These are phyloP conservation scores for Drosophila grimshawi DNA, from an alignment of 1,140 invertebrate genomes.

Conservation along the genomic window DNA sequence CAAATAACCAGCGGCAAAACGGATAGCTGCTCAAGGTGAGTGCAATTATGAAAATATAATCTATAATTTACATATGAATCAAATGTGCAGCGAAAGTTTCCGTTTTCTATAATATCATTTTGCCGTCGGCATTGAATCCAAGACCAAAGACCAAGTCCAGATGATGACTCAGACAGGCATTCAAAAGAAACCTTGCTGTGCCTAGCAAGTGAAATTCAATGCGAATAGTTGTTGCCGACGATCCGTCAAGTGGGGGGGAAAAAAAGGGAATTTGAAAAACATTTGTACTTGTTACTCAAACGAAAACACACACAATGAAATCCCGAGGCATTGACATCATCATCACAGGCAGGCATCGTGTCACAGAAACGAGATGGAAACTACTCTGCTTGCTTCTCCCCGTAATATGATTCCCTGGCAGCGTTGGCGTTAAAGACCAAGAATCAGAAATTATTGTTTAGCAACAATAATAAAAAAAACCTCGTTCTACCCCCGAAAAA, in stretches of 20 bases:
- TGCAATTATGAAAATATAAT: constrained; percentile 11
- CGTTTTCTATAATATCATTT: constrained; percentile 12
- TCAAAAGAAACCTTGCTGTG: constrained; percentile 29
- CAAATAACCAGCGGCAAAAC: constrained; percentile 75
- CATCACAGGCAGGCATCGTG: constrained; percentile 44
- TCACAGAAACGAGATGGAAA: constrained; percentile 32
- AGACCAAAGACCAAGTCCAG: constrained; percentile 6
- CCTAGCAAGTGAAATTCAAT: constrained; percentile 72
- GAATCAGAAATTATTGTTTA: constrained; percentile 81
- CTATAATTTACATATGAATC: constrained; percentile 11
- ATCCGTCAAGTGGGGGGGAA: constrained; percentile 9
- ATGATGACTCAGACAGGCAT: constrained; percentile 33
- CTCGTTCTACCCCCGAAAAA: constrained; percentile 61
- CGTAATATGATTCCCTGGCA: constrained; percentile 62
- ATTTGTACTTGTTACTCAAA: constrained; percentile 39
- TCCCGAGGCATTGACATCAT: constrained; percentile 51
- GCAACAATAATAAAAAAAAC: constrained; percentile 70
- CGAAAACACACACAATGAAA: constrained; percentile 47
- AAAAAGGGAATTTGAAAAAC: constrained; percentile 60
- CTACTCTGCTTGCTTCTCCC: constrained; percentile 8
- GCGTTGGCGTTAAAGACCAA: constrained; percentile 67
- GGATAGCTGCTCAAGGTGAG: constrained; percentile 80
- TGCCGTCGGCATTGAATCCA: constrained; percentile 45
- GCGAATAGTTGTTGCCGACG: constrained; percentile 66
- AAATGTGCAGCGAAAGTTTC: background rate